Percentiles rank a stretch among this genome's conserved stretches.
Conservation (phyloP, 2,113 vertebrate species). For the Junco hyemalis region DNA sequence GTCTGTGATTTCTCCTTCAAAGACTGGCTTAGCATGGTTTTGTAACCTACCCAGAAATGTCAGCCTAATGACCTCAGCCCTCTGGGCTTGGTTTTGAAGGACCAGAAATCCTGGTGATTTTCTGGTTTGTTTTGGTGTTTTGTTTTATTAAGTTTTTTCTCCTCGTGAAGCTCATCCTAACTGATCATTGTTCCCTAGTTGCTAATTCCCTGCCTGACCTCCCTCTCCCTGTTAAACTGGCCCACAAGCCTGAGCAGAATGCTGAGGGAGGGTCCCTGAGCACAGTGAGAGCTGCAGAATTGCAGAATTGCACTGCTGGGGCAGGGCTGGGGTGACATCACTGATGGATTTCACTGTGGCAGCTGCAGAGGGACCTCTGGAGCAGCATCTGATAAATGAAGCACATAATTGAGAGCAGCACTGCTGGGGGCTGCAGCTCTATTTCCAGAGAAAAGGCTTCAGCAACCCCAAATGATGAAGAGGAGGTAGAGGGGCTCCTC, state of each 20-base stretch:
- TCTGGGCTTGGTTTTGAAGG: neutral
- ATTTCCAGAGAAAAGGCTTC: neutral
- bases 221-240: conserved; percentile 13
- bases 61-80: neutral
- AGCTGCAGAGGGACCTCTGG: neutral
- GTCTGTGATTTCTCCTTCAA: neutral
- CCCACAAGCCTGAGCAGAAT: neutral
- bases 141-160: no score
- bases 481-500: neutral
- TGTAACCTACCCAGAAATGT: neutral
- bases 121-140: neutral
- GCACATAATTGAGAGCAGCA: neutral
- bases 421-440: neutral
- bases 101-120: neutral
- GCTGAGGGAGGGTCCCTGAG: conserved; percentile 24
- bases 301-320: conserved; percentile 47
- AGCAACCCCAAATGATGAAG: neutral
- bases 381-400: conserved; percentile 34
- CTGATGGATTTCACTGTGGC: conserved; percentile 35
- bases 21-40: neutral
- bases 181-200: neutral
- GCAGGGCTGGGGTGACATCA: conserved; percentile 47
- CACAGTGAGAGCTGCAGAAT: conserved; percentile 30
- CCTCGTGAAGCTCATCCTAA: neutral
- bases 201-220: neutral